Base-by-base conservation (phyloP, 1,140 invertebrate species). In the Elymnias hypermnestra region DNA sequence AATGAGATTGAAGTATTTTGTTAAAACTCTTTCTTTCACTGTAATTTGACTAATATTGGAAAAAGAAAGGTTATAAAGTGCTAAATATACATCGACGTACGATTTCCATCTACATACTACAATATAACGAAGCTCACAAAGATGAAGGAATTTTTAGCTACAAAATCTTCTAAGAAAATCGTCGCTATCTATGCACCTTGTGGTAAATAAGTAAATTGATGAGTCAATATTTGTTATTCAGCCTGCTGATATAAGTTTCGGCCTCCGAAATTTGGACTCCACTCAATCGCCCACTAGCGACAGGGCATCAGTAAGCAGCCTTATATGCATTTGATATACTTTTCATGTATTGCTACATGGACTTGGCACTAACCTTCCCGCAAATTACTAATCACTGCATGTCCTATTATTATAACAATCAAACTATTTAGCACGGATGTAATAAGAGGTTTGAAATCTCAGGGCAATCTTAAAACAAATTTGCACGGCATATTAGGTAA, bases 241-340 rank as follows among this genome's bases (percentile, higher is more conserved):
- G 81, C 69, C 77, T 23, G 58, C 65, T 37, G 81, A 84, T 45
- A 63, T 75, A 67, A 73, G 70, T 64, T 77, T 81, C 63, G 77
- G 76, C 46, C 77, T 84, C 41, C 66, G 68, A 69, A 79, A 83
- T 63, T 51, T 83, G 72, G 78, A 83, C 50, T 42, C 65, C 31
- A 53, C 66, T 40, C 68, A 73, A 69, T 57, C 63, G 42, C 57
- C 68, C 62, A 68, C 52, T 72, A 69, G 59, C 65, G 76, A 81
- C 57, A 63, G 75, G 53, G 69, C 65, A 58, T 44, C 68, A 75
- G 78, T 81, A 84, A 84, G 77, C 66, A 53, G 67, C 53, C 48
- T 40, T 57, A 60, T 53, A 67, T 73, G 77, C 74, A 68, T 57
- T n/a, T 9, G 63, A 50, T 25, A 36, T 21, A 36, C n/a, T 21